Conservation (phyloP, 2,888 invertebrate genomes). For the Scaeva pyrastri region DNA sequence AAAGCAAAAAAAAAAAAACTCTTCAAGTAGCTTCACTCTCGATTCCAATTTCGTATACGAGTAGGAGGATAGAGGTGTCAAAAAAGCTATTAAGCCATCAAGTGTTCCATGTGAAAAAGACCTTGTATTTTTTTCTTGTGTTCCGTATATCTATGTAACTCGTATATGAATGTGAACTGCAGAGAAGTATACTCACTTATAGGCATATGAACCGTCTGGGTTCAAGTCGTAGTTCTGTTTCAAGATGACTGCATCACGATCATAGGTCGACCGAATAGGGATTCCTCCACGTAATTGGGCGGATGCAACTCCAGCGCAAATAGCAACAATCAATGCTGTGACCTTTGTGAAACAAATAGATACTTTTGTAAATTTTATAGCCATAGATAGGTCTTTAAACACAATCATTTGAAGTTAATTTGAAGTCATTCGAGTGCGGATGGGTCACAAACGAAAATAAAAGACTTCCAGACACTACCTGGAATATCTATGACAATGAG, state of each 20-base stretch:
- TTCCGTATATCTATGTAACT: neutral
- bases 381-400: constrained; percentile 9
- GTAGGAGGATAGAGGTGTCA: constrained; percentile 55
- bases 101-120: neutral
- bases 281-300: constrained; percentile 82
- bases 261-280: constrained; percentile 80
- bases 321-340: constrained; percentile 80
- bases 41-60: neutral
- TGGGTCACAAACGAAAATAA: constrained; percentile 58
- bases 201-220: constrained; percentile 85
- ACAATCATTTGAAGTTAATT: constrained; percentile 47
- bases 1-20: constrained; percentile 16
- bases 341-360: constrained; percentile 79
- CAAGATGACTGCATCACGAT: constrained; percentile 84
- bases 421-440: constrained; percentile 25
- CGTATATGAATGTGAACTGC: neutral
- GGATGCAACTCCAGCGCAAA: constrained; percentile 79
- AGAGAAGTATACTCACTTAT: constrained; percentile 83
- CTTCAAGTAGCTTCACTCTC: constrained; percentile 9
- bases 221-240: constrained; percentile 85
- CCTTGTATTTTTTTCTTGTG: neutral
- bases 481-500: constrained; percentile 1
- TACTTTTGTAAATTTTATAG: constrained; percentile 26
- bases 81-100: constrained; percentile 51
- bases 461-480: neutral